Base-by-base conservation (phyloP, 2,797 vertebrate species). In the Etheostoma perlongum region DNA sequence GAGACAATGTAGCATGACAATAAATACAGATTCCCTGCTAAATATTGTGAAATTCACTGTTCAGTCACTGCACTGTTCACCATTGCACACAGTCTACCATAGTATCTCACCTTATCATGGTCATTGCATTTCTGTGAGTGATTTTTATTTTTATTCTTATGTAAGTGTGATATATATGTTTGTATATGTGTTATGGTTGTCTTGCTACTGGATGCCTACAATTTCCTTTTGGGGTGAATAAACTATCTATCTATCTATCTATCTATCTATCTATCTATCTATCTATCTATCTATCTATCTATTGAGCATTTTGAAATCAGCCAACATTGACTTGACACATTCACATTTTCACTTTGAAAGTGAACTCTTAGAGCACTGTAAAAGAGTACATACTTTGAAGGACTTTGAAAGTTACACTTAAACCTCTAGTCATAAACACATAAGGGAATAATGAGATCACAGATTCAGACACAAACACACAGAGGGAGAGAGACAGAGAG, bases 391-490 rank as follows among this genome's bases (percentile, higher is more conserved):
- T 6, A 14, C 42, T 30, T 30, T 30, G 30, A 30, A 72, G 23
- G 42, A 46, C 25, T 46, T 44, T n/a, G 21, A 61, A 27, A 71
- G 47, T 12, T 64, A 54, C 30, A 36, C 33, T 46, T 73, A 52
- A 63, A 67, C 58, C 23, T 47, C 47, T 11, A 5, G 16, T 51
- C 48, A 62, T 67, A 78, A 81, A 86, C 62, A 76, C 49, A 59
- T 14, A 11, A 72, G 72, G 65, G 63, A 42, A 72, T 77, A 44
- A 44, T 11, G 40, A 65, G 76, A 75, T 67, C 58, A 67, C 63
- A 30, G 51, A 80, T 74, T 63, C 60, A 75, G 42, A 74, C 65
- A 71, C 62, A 57, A 11, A 69, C 18, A 73, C 0, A 40, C 3
- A 40, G 36, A 40, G 36, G 9, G 36, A 40, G 10, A 40, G 36